Conservation (phyloP, 2,113 vertebrate genomes). For the Eidolon helvum region DNA sequence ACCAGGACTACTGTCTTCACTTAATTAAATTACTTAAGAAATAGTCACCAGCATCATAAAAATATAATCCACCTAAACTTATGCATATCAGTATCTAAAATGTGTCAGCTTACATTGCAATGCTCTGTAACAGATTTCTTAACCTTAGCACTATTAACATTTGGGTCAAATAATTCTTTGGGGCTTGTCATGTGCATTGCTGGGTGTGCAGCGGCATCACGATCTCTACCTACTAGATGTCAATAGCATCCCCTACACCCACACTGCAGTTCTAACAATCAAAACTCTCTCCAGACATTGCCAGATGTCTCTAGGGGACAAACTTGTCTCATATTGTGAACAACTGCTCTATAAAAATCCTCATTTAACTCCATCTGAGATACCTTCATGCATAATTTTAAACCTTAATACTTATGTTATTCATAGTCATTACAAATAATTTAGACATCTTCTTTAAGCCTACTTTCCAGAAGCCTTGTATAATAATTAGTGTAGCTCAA, state of each 20-base stretch:
- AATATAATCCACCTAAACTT: neutral
- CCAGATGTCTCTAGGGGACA: neutral
- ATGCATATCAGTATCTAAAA: neutral
- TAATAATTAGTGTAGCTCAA: neutral
- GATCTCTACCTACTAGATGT: neutral
- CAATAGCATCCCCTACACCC: rapidly evolving
- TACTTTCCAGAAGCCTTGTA: neutral
- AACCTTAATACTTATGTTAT: neutral
- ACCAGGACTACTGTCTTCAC: neutral
- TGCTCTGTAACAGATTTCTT: neutral
- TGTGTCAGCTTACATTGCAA: neutral
- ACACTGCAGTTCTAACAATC: neutral
- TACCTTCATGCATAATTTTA: neutral
- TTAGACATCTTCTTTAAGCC: neutral
- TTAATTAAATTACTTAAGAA: neutral
- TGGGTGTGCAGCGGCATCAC: neutral
- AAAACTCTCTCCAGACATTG: neutral
- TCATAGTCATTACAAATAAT: neutral
- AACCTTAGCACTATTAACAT: neutral
- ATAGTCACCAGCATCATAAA: neutral
- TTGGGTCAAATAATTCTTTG: neutral
- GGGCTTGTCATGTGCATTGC: neutral
- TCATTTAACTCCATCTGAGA: neutral
- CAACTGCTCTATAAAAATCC: neutral
- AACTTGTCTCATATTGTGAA: neutral